phyloP scores from a whole-genome alignment of 2,113 vertebrate genomes.

The Sturnira hondurensis region DNA sequence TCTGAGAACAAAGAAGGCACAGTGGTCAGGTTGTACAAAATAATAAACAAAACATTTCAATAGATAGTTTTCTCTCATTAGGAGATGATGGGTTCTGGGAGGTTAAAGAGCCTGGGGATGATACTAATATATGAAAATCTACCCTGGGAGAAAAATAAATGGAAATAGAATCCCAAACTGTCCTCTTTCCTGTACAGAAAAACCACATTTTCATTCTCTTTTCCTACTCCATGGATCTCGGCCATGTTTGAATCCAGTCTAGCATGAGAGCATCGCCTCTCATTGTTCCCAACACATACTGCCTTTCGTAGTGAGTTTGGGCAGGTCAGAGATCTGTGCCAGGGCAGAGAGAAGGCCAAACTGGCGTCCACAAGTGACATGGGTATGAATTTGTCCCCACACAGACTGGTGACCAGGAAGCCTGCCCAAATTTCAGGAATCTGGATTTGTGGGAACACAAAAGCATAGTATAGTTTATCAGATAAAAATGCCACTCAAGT shows the following conservation, averaged over 20 bases:
- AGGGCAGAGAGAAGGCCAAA: not conserved
- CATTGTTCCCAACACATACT: not conserved
- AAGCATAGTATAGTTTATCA: not conserved
- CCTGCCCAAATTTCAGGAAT: conserved; percentile 34
- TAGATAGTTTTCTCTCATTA: not conserved
- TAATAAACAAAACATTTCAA: not conserved
- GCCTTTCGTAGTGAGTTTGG: not conserved
- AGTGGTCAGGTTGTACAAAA: not conserved
- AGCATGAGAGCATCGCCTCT: not conserved
- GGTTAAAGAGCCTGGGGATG: not conserved
- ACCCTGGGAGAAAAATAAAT: not conserved
- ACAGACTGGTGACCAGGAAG: conserved; percentile 4
- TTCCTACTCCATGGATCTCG: not conserved
- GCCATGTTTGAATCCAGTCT: not conserved
- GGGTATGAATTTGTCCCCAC: conserved; percentile 17
- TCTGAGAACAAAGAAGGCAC: conserved; percentile 10
- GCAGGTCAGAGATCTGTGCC: not conserved
- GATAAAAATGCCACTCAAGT: not conserved
- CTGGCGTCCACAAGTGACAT: not conserved
- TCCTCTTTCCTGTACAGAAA: not conserved
- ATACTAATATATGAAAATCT: conserved; percentile 4
- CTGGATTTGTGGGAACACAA: not conserved
- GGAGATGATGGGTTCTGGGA: not conserved
- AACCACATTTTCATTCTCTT: not conserved
- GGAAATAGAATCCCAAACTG: not conserved